These are phyloP conservation scores for Idaea biselata DNA, from an alignment of 2,888 invertebrate species.

Conservation along the genomic window DNA sequence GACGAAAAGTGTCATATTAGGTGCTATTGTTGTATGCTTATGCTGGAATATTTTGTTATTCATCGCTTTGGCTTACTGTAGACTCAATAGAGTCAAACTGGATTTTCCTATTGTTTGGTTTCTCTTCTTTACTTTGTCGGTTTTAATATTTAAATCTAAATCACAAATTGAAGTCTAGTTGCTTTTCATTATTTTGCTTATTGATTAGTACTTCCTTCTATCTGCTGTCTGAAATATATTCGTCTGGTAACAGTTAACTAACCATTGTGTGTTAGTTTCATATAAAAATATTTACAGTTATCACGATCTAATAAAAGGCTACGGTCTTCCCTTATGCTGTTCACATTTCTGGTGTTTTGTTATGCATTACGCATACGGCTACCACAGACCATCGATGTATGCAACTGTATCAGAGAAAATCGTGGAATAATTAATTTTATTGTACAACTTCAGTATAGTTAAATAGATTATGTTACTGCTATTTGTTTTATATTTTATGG, in stretches of 20 bases:
- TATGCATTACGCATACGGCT: constrained; percentile 37
- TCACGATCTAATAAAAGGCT: constrained; percentile 29
- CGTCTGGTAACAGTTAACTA: neutral
- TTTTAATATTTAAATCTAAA: too few relatives aligned
- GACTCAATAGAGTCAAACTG: neutral
- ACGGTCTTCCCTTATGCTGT: constrained; percentile 37
- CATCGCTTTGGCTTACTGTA: neutral
- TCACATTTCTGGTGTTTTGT: constrained; percentile 49
- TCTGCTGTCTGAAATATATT: neutral
- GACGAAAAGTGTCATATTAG: constrained; percentile 31
- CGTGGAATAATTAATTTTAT: constrained; percentile 55
- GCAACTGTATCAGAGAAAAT: constrained; percentile 49
- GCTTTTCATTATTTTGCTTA: too few relatives aligned
- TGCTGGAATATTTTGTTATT: constrained; percentile 12
- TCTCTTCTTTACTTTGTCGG: neutral
- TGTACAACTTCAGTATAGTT: constrained; percentile 31
- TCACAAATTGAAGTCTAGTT: too few relatives aligned
- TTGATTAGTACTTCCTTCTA: too few relatives aligned
- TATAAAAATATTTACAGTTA: neutral
- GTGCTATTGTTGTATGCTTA: constrained; percentile 11
- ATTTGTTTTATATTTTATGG: neutral
- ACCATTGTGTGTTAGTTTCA: neutral
- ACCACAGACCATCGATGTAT: constrained; percentile 47
- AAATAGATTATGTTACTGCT: constrained; percentile 3
- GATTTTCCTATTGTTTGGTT: neutral